Evolutionary conservation across 2,113 vertebrate species (phyloP).

Genomic region (Lonchura striata): DNA sequence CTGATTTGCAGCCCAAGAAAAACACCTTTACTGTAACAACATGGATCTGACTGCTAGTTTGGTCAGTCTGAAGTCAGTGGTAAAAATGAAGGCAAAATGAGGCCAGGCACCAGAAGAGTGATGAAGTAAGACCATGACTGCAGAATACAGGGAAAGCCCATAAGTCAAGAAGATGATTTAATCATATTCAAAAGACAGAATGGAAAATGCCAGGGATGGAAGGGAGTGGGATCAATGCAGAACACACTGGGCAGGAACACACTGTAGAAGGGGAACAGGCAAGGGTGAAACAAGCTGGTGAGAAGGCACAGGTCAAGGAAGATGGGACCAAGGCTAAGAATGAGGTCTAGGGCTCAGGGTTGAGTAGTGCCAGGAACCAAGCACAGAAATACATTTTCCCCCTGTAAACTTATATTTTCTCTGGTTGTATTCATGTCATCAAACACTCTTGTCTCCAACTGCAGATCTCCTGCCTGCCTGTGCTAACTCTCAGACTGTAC

Average conservation of each 20-base stretch:
- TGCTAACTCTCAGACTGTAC: not conserved
- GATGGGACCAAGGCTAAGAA: not conserved
- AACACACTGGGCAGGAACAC: not conserved
- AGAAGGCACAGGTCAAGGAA: not conserved
- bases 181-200: not conserved
- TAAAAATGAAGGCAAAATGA: conserved; percentile 7
- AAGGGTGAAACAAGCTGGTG: not conserved
- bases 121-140: not conserved
- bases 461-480: not conserved
- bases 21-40: not conserved
- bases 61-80: not conserved
- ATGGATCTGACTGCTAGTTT: not conserved
- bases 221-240: not conserved
- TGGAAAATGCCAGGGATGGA: rapidly evolving
- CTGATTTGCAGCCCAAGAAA: not conserved
- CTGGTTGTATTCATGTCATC: not conserved
- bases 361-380: not conserved
- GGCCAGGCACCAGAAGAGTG: not conserved
- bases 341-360: not conserved
- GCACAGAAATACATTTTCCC: not conserved
- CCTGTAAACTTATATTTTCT: not conserved
- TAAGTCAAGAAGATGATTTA: not conserved
- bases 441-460: not conserved
- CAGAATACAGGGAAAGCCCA: not conserved
- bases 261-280: not conserved